Evolutionary conservation across 2,797 vertebrate genomes (phyloP).

Genomic region (Monodelphis domestica): DNA sequence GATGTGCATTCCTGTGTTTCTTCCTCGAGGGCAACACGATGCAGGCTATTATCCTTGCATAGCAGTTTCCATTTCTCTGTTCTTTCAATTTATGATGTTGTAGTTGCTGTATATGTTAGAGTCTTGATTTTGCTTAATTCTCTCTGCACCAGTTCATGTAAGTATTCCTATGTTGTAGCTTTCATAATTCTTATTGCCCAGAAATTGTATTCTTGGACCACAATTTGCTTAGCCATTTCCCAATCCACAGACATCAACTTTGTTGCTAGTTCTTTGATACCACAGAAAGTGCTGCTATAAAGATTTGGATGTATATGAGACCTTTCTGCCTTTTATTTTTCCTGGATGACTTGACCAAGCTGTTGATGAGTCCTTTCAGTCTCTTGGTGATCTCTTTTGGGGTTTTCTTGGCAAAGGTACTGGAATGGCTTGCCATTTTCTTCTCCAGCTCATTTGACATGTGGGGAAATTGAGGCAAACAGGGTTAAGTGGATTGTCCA

Average conservation of each 20-base stretch:
- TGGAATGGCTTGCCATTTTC: neutral
- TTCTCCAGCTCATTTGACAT: neutral
- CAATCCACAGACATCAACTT: neutral
- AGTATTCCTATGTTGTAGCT: neutral
- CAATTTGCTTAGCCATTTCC: neutral
- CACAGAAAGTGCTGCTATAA: neutral
- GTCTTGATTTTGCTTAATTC: neutral
- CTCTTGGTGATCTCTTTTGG: neutral
- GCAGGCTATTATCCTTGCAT: neutral
- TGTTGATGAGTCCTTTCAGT: neutral
- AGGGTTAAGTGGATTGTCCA: neutral
- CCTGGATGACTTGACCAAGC: neutral
- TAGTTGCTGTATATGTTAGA: neutral
- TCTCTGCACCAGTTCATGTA: neutral
- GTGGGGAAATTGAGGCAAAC: neutral
- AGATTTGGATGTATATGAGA: neutral
- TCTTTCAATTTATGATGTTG: neutral
- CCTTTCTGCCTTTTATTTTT: neutral
- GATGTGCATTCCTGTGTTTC: neutral
- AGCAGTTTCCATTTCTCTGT: neutral
- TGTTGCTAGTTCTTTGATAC: neutral
- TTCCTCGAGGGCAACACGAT: neutral
- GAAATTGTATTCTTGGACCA: neutral
- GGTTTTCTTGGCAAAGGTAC: neutral
- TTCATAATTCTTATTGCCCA: neutral